Conservation (phyloP, 2,888 invertebrate species). For the Halocaridina rubra region DNA sequence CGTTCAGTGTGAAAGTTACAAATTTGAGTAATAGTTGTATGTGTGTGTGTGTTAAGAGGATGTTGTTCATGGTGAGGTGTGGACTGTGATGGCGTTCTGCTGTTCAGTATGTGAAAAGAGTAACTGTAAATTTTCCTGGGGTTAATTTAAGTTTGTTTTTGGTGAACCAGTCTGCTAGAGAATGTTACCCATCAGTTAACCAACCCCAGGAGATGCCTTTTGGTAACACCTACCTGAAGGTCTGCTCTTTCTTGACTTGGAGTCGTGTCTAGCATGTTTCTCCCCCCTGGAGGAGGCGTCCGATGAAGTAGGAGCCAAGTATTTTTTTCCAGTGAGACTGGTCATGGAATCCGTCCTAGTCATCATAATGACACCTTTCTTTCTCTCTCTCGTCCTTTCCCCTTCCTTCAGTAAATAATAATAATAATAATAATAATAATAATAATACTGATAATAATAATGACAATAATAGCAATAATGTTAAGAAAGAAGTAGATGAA, state of each 20-base stretch:
- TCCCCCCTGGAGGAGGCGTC: constrained; percentile 43
- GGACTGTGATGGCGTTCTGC: too few relatives aligned
- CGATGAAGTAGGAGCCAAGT: constrained; percentile 50
- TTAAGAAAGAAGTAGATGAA: too few relatives aligned
- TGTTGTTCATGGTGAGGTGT: too few relatives aligned
- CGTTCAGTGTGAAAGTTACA: too few relatives aligned
- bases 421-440: background rate
- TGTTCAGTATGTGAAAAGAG: too few relatives aligned
- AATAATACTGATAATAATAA: background rate
- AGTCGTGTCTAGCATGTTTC: constrained; percentile 51
- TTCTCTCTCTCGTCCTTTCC: constrained; percentile 64
- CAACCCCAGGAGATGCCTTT: too few relatives aligned
- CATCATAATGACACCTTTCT: constrained; percentile 65
- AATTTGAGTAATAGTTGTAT: too few relatives aligned
- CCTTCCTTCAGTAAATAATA: constrained; percentile 27
- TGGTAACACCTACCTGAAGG: constrained; percentile 9
- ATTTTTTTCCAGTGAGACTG: constrained; percentile 56
- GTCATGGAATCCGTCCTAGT: constrained; percentile 61
- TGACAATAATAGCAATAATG: background rate
- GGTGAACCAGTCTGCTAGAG: too few relatives aligned
- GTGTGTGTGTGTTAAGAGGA: too few relatives aligned
- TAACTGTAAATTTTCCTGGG: too few relatives aligned
- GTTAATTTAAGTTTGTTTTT: too few relatives aligned
- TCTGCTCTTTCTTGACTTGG: constrained; percentile 45
- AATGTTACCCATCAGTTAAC: too few relatives aligned